Evolutionary conservation across 2,113 vertebrate genomes (phyloP).

Genomic region (Canis aureus): DNA sequence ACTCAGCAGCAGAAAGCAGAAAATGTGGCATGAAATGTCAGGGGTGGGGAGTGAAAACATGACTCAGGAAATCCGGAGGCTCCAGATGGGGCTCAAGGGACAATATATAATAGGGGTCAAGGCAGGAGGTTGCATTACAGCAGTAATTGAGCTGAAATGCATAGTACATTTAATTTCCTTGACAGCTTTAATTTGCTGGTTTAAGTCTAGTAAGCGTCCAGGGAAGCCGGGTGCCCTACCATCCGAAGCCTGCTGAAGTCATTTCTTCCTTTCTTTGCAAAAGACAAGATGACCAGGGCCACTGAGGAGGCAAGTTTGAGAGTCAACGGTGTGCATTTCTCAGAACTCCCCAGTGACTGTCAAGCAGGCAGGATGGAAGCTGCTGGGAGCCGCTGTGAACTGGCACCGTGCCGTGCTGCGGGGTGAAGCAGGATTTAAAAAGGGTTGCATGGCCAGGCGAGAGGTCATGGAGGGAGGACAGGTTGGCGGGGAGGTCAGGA

Average conservation of each 20-base stretch:
- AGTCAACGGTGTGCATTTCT: neutral
- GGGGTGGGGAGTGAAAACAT: neutral
- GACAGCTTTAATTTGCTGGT: constrained; percentile 49
- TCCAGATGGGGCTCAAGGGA: constrained; percentile 43
- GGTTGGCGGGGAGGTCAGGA: neutral
- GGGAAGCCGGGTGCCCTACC: neutral
- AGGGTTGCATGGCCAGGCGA: neutral
- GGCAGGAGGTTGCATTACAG: neutral
- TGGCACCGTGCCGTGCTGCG: too few relatives aligned
- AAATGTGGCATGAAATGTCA: neutral
- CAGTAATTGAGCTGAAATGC: neutral
- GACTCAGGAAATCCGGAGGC: constrained; percentile 47
- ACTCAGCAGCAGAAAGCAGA: constrained; percentile 13
- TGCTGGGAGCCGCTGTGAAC: neutral
- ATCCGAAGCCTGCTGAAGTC: neutral
- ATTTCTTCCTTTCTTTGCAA: neutral
- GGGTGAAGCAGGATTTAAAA: neutral
- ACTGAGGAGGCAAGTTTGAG: neutral
- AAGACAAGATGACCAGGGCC: neutral
- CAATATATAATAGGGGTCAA: constrained; percentile 33
- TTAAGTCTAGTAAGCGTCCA: constrained; percentile 58
- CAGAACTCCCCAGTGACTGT: neutral
- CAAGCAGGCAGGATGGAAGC: neutral
- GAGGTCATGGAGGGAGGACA: neutral
- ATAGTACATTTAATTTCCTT: constrained; percentile 48